Percentiles rank a stretch among this genome's conserved stretches.
phyloP scores from a whole-genome alignment of 2,888 invertebrate genomes.

The Pyralis farinalis region DNA sequence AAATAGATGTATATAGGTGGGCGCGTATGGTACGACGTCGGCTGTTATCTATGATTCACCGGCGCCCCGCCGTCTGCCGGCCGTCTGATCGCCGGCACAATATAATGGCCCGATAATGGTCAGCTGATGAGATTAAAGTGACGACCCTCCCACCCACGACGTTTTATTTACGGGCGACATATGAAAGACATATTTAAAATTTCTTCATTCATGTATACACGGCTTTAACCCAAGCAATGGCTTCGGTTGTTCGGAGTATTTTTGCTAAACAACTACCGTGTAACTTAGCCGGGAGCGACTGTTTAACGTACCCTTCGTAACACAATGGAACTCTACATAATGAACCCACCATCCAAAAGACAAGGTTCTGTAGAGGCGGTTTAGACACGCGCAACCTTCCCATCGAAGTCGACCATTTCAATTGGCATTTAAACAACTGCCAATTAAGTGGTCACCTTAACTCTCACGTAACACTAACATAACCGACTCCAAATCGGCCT shows the following conservation, averaged over 20 bases:
- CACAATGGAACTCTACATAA: too few relatives aligned
- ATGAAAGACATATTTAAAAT: constrained; percentile 18
- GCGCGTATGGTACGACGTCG: constrained; percentile 61
- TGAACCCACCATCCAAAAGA: too few relatives aligned
- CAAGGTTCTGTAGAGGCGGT: too few relatives aligned
- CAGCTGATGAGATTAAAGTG: constrained; percentile 63
- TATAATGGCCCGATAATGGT: constrained; percentile 68
- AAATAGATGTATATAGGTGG: constrained; percentile 67
- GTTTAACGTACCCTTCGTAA: too few relatives aligned
- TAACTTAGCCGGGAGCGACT: too few relatives aligned
- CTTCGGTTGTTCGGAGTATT: too few relatives aligned
- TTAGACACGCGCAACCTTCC: too few relatives aligned
- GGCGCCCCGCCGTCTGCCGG: constrained; percentile 73
- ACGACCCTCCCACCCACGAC: constrained; percentile 46
- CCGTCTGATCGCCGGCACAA: constrained; percentile 69
- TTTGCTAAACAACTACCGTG: too few relatives aligned
- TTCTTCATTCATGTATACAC: too few relatives aligned
- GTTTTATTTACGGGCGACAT: constrained; percentile 31
- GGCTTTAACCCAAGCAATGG: too few relatives aligned
- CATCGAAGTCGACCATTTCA: too few relatives aligned
- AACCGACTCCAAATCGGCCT: constrained; percentile 67
- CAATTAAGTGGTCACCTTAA: constrained; percentile 21
- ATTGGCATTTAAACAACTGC: background rate
- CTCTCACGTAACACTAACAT: constrained; percentile 67
- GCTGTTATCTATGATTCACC: constrained; percentile 75